These are phyloP conservation scores for Hycleus phaleratus DNA, from an alignment of 1,140 invertebrate genomes.

Conservation along the genomic window DNA sequence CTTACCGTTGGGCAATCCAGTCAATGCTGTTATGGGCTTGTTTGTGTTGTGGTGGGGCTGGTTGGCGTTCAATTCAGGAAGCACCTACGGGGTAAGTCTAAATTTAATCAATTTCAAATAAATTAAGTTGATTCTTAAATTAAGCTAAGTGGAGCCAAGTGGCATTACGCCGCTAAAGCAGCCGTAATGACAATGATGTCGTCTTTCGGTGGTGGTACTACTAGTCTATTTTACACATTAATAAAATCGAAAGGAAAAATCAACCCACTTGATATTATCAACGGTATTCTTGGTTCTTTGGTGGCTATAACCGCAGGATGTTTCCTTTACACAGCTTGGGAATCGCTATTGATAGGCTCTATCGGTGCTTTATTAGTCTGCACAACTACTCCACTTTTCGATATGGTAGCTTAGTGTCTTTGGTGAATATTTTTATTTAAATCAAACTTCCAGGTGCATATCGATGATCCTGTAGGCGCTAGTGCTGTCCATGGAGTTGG, in stretches of 20 bases:
- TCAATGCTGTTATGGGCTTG: constrained; percentile 84
- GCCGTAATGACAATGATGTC: constrained; percentile 84
- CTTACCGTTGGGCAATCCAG: constrained; percentile 76
- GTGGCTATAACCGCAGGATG: constrained; percentile 89
- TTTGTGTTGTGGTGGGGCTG: constrained; percentile 95
- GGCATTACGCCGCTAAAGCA: constrained; percentile 81
- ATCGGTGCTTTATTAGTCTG: constrained; percentile 70
- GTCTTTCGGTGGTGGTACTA: constrained; percentile 78
- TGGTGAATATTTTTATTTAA: not conserved
- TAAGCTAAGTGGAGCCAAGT: constrained; percentile 61
- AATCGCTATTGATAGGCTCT: constrained; percentile 73
- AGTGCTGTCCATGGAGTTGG: constrained; percentile 79
- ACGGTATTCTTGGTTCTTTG: constrained; percentile 78
- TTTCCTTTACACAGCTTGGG: constrained; percentile 67
- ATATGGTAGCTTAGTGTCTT: constrained; percentile 41
- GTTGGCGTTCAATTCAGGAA: constrained; percentile 91
- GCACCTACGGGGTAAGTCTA: constrained; percentile 59
- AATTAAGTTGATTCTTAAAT: not conserved
- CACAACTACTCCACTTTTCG: constrained; percentile 61
- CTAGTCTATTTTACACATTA: constrained; percentile 62
- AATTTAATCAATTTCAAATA: not conserved
- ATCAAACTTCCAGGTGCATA: constrained; percentile 45
- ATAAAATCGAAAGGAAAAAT: constrained; percentile 62
- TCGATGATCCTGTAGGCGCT: constrained; percentile 90
- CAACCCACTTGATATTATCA: constrained; percentile 80